phyloP scores from a whole-genome alignment of 2,888 invertebrate species.

The Andricus quercusramuli region DNA sequence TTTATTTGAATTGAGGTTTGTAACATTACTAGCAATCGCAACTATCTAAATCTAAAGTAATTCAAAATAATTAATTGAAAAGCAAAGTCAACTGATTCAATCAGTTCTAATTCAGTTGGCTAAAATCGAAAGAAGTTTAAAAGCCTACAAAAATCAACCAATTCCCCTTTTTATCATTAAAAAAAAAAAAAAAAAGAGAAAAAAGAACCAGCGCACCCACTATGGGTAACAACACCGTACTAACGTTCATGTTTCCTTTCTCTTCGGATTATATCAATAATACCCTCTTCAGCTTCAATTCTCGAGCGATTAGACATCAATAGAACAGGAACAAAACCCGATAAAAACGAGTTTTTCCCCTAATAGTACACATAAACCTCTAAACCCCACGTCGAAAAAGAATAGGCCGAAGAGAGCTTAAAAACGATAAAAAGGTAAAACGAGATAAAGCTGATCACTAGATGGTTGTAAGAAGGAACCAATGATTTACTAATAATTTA shows the following conservation, averaged over 20 bases:
- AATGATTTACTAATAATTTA: too few relatives aligned
- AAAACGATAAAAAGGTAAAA: neutral
- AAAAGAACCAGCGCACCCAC: neutral
- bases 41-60: neutral
- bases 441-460: neutral
- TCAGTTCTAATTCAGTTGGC: too few relatives aligned
- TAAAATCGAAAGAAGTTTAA: neutral
- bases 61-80: too few relatives aligned
- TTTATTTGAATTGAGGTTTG: too few relatives aligned
- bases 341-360: neutral
- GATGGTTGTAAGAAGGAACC: too few relatives aligned
- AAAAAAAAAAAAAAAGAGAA: neutral
- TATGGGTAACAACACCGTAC: neutral
- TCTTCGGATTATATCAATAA: neutral
- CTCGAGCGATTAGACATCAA: neutral
- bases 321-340: slow-evolving; percentile 4
- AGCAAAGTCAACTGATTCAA: too few relatives aligned
- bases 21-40: too few relatives aligned
- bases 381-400: neutral
- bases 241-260: neutral
- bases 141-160: neutral
- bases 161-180: neutral
- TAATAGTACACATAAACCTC: neutral
- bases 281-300: neutral
- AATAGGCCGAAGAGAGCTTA: neutral